Percentiles rank a stretch among this genome's conserved stretches.
Conservation (phyloP, 2,113 vertebrate genomes). For the Tragelaphus strepsiceros region DNA sequence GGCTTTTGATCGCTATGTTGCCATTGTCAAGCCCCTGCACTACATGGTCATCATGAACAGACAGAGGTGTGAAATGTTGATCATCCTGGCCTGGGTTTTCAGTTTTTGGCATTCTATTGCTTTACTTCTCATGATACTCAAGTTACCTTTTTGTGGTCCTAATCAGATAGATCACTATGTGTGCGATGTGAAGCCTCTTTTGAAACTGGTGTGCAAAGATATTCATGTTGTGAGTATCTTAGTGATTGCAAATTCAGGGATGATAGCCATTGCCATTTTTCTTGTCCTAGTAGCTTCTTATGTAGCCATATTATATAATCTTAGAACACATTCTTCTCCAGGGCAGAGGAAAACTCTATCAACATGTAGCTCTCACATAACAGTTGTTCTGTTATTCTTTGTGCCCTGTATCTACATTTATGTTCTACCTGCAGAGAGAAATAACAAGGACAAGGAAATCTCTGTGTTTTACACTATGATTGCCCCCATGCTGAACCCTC, state of each 20-base stretch:
- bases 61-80: too few species aligned
- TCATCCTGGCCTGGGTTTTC: too few species aligned
- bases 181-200: too few species aligned
- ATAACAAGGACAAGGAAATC: conserved; percentile 41
- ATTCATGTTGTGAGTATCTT: background rate
- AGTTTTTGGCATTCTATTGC: too few species aligned
- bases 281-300: conserved; percentile 24
- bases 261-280: background rate
- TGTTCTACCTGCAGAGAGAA: background rate
- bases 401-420: conserved; percentile 38
- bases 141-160: too few species aligned
- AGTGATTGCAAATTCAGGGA: conserved; percentile 11
- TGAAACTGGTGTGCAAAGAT: background rate
- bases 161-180: too few species aligned
- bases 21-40: too few species aligned
- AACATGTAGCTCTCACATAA: conserved; percentile 35
- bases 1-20: too few species aligned
- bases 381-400: conserved; percentile 25
- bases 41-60: too few species aligned
- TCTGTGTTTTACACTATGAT: conserved; percentile 53
- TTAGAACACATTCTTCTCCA: background rate
- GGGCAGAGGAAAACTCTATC: conserved; percentile 38
- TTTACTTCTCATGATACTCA: too few species aligned
- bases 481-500: conserved; percentile 38
- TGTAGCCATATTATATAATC: background rate